Evolutionary conservation across 1,140 invertebrate species (phyloP), one percentile per base, ranked within the genome.

Genomic region (Zaprionus ornatus): DNA sequence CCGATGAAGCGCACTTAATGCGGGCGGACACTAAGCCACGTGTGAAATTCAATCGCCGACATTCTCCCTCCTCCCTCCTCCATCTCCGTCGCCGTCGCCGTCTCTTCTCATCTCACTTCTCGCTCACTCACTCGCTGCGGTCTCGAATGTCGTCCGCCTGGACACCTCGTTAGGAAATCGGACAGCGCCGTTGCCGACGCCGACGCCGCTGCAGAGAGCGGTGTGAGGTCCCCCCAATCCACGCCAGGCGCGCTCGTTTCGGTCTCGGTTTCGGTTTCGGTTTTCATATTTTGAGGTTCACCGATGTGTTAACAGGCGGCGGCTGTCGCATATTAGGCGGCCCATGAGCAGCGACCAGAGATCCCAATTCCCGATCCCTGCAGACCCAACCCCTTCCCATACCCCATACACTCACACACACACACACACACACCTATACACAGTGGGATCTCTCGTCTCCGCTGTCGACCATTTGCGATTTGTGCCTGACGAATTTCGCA

Each of bases 11-110:
- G 90, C 76, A 79, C 80, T 82, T 91, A 91, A 91, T 91, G 84
- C 85, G 85, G 90, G 90, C 82, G 90, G 77, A 91, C 90, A 91
- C 83, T 86, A 82, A 86, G 82, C 90, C 90, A 91, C 84, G 90
- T 91, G 84, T 91, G 90, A 91, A 91, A 91, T 86, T 90, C 78
- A 91, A 91, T 91, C 90, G 69, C 64, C 66, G 64, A 23, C 63
- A 57, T 72, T 54, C 35, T 37, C 27, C 13, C 60, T n/a, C 29
- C 60, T 29, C 45, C 17, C 67, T 60, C 21, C 64, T 69, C 63
- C 69, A 37, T 35, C 66, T 70, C 55, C 23, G 59, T 52, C 32
- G 6, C 35, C 25, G 25, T 27, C 6, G 6, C 25, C 17, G 35
- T 42, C 69, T 77, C 59, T 25, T 9, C 29, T 10, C 29, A 32